A percentile compares a stretch with the other conserved stretches of the same genome.
Evolutionary conservation across 2,888 invertebrate species (phyloP).

Genomic region (Nomada fucata): DNA sequence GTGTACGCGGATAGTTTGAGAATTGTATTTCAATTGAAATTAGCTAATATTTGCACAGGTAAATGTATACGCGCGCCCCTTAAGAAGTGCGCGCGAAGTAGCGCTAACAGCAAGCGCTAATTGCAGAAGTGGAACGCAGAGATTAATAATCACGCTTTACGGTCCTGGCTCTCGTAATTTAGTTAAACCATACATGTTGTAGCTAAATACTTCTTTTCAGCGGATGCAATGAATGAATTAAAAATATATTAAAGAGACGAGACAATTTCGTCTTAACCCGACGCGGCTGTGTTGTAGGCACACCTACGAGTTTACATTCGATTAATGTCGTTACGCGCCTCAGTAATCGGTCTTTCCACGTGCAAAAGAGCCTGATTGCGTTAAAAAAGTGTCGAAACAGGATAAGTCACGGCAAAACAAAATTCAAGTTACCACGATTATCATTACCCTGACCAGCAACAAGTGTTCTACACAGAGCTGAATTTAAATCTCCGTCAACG

Average conservation of each 20-base stretch:
- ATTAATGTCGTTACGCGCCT: constrained; percentile 24
- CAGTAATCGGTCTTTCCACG: not conserved
- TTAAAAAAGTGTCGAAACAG: constrained; percentile 6
- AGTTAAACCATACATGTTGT: too few species aligned
- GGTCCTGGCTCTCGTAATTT: not conserved
- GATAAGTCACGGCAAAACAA: not conserved
- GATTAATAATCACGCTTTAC: constrained; percentile 16
- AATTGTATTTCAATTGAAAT: constrained; percentile 34
- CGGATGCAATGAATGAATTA: not conserved
- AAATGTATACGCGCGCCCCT: not conserved
- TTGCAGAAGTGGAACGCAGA: not conserved
- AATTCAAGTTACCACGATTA: constrained; percentile 3
- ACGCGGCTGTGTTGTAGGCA: not conserved
- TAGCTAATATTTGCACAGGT: constrained; percentile 18
- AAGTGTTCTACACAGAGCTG: constrained; percentile 38
- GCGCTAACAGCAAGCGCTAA: too few species aligned
- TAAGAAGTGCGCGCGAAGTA: not conserved
- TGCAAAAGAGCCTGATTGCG: constrained; percentile 1
- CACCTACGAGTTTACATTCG: constrained; percentile 21
- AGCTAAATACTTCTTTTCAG: not conserved
- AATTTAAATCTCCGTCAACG: not conserved
- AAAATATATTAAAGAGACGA: not conserved
- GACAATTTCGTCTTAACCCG: not conserved
- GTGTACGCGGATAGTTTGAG: not conserved
- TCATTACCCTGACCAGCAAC: constrained; percentile 37